Evolutionary conservation across 1,140 invertebrate genomes (phyloP), one percentile per base, ranked within the genome.

Genomic region (Atta colombica): DNA sequence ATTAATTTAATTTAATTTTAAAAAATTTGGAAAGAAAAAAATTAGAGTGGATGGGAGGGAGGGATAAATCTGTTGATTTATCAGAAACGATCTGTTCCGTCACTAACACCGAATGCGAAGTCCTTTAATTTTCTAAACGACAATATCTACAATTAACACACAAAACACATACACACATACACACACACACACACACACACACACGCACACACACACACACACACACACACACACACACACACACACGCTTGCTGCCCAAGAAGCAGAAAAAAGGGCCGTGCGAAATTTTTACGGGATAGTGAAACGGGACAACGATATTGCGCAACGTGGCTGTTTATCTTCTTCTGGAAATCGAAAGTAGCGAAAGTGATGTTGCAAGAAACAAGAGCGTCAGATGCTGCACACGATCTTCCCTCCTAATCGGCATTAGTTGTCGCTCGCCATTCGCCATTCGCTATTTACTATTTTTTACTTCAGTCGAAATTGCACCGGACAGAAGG

Each of bases 291-390:
- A 25, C 53, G 25, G 45, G 68, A 61, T 21, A 58, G n/a, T n/a
- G 74, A 65, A 84, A 61, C 18, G 68, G 25, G 21, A 18, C 25
- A 49, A 49, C 35, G 35, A 49, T 6, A 53, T 82, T 82, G 68
- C 53, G 68, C 66, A 82, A 82, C 68, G 25, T 31, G 68, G 55
- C 35, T 45, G 68, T 82, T 82, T 72, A 82, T 82, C 53, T 60
- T 82, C 53, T 51, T 80, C 69, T 81, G 61, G 87, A 88, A 69
- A 90, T 91, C 88, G 90, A 92, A 91, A 91, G 91, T 90, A 91
- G 91, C 89, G 89, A 92, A 92, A 91, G 90, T 88, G 87, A 87
- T 85, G 90, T 66, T 61, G 80, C 80, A 74, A 82, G 80, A 72
- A 82, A 74, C 49, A 61, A 55, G 77, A 80, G 65, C 66, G 31